These are phyloP conservation scores for Brachyrhaphis roseni DNA, from an alignment of 2,797 vertebrate genomes.

Conservation along the genomic window DNA sequence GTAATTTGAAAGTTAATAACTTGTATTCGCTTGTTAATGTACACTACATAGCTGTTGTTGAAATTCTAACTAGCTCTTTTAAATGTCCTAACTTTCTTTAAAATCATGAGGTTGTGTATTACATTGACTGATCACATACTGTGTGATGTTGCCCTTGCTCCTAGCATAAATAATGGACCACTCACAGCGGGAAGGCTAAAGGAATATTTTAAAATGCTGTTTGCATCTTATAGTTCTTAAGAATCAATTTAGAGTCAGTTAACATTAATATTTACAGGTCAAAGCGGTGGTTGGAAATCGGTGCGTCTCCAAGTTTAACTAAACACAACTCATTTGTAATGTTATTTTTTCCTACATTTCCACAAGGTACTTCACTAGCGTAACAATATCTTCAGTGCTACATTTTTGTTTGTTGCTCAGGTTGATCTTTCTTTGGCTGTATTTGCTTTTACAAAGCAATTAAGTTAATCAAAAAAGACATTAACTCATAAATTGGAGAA, in stretches of 20 bases:
- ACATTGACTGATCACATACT: neutral
- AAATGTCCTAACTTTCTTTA: neutral
- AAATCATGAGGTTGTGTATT: neutral
- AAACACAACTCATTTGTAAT: neutral
- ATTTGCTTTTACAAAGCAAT: neutral
- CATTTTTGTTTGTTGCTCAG: neutral
- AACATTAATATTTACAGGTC: neutral
- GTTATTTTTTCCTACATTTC: neutral
- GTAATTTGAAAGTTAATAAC: neutral
- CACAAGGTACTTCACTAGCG: neutral
- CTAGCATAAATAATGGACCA: neutral
- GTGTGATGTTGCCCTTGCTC: neutral
- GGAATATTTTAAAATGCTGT: neutral
- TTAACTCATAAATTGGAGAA: neutral
- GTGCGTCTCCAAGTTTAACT: neutral
- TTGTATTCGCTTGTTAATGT: neutral
- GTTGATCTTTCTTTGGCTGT: neutral
- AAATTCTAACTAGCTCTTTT: neutral
- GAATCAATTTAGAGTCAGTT: neutral
- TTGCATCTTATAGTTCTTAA: neutral
- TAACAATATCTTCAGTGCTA: neutral
- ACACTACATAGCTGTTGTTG: neutral
- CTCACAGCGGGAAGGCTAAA: neutral
- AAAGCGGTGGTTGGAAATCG: neutral
- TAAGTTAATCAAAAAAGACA: neutral